Evolutionary conservation across 1,140 invertebrate species (phyloP).

Genomic region (Calosoma granatense): DNA sequence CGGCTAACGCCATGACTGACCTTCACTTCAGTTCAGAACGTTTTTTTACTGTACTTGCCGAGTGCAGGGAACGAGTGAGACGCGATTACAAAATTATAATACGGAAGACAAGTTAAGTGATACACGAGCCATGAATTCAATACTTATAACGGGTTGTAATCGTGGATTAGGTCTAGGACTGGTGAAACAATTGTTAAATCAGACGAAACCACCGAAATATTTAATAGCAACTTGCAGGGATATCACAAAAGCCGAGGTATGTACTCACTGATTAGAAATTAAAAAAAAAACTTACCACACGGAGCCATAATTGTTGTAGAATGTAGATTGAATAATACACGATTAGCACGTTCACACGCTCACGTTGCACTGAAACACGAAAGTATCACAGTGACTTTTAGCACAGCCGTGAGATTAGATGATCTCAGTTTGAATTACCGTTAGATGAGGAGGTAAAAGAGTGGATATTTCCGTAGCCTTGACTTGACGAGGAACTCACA

Average conservation of each 20-base stretch:
- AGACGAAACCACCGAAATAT: conserved; percentile 42
- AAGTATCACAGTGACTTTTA: no score
- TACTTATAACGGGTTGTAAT: conserved; percentile 81
- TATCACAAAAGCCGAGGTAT: conserved; percentile 50
- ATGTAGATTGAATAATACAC: no score
- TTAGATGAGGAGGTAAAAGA: no score
- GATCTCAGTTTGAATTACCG: no score
- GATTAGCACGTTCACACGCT: conserved; percentile 10
- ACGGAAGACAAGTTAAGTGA: background rate
- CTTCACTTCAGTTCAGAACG: conserved; percentile 8
- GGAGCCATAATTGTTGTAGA: conserved; percentile 38
- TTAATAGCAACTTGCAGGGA: conserved; percentile 68
- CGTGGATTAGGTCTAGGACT: conserved; percentile 78
- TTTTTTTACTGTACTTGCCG: background rate
- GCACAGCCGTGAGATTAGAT: no score
- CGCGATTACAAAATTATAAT: background rate
- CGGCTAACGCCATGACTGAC: conserved; percentile 14
- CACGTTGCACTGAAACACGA: background rate
- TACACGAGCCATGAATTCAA: conserved; percentile 53
- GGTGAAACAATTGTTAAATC: conserved; percentile 52
- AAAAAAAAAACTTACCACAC: conserved; percentile 34
- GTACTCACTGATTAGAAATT: conserved; percentile 18
- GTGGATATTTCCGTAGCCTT: no score
- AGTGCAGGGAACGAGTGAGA: conserved; percentile 7
- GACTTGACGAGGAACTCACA: no score